Percentiles rank a stretch among this genome's conserved stretches.
Conservation (phyloP, 2,113 vertebrate genomes). For the Crocuta crocuta region DNA sequence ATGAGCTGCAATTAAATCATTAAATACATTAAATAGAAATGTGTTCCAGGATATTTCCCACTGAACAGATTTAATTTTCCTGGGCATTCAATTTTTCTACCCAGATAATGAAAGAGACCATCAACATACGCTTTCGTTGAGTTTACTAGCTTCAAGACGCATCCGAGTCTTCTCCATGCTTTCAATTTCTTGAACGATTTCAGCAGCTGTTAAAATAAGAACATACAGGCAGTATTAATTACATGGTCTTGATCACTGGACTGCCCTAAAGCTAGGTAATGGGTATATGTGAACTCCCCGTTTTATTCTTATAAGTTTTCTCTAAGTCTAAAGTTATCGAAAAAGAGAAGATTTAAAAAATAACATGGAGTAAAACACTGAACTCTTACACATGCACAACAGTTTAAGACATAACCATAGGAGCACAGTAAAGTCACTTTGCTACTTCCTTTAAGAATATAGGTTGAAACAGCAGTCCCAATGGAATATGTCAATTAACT, state of each 20-base stretch:
- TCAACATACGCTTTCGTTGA: constrained; percentile 73
- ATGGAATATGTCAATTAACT: constrained; percentile 20
- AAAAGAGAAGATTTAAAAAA: background rate
- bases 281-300: background rate
- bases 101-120: background rate
- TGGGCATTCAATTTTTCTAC: background rate
- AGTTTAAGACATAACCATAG: constrained; percentile 39
- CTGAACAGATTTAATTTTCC: background rate
- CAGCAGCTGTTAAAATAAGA: constrained; percentile 89
- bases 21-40: constrained; percentile 3
- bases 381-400: background rate
- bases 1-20: constrained; percentile 15
- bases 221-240: background rate
- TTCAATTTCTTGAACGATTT: constrained; percentile 94
- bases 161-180: constrained; percentile 91
- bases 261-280: background rate
- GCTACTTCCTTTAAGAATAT: background rate
- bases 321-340: constrained; percentile 4
- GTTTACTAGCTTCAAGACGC: constrained; percentile 86
- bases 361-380: background rate
- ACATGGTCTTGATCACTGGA: background rate
- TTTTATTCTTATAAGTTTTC: constrained; percentile 11
- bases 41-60: background rate
- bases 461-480: background rate
- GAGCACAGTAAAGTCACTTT: constrained; percentile 18